A percentile compares a stretch with the other conserved stretches of the same genome.
phyloP scores from a whole-genome alignment of 2,888 invertebrate species.

The Drosophila anomalata region DNA sequence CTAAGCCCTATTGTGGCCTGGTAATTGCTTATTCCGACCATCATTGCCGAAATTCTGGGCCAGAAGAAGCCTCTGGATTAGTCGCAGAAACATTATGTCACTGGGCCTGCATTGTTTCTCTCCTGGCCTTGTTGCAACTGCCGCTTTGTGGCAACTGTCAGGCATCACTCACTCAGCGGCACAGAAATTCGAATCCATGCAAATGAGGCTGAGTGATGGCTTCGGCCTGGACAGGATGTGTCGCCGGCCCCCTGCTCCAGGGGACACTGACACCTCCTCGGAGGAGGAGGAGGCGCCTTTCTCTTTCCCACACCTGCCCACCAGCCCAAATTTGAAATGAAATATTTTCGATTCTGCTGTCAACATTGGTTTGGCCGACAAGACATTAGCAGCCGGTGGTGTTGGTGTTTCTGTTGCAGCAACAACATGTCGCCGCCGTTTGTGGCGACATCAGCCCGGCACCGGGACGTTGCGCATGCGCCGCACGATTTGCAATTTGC shows the following conservation, averaged over 20 bases:
- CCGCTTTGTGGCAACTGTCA: constrained; percentile 70
- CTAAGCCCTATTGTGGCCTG: too few relatives aligned
- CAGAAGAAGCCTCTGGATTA: constrained; percentile 21
- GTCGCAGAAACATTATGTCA: constrained; percentile 47
- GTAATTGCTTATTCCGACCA: too few relatives aligned
- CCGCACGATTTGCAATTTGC: constrained; percentile 78
- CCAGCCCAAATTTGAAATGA: constrained; percentile 69
- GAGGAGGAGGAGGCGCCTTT: constrained; percentile 10
- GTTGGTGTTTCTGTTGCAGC: constrained; percentile 17
- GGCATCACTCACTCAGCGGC: constrained; percentile 78
- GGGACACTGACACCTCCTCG: constrained; percentile 40
- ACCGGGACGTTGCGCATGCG: constrained; percentile 70
- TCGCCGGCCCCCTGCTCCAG: constrained; percentile 9
- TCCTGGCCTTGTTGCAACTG: constrained; percentile 17
- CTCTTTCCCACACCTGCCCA: constrained; percentile 39
- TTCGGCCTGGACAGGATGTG: constrained; percentile 35
- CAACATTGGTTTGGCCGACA: constrained; percentile 77
- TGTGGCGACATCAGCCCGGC: constrained; percentile 56
- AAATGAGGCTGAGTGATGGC: constrained; percentile 24
- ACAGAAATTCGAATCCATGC: constrained; percentile 42
- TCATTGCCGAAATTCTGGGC: too few relatives aligned
- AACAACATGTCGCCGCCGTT: constrained; percentile 64
- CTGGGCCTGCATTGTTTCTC: constrained; percentile 8
- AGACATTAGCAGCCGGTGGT: constrained; percentile 73
- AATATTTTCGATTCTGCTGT: constrained; percentile 80